Evolutionary conservation across 2,888 invertebrate species (phyloP).

Genomic region (Odontocerum albicorne): DNA sequence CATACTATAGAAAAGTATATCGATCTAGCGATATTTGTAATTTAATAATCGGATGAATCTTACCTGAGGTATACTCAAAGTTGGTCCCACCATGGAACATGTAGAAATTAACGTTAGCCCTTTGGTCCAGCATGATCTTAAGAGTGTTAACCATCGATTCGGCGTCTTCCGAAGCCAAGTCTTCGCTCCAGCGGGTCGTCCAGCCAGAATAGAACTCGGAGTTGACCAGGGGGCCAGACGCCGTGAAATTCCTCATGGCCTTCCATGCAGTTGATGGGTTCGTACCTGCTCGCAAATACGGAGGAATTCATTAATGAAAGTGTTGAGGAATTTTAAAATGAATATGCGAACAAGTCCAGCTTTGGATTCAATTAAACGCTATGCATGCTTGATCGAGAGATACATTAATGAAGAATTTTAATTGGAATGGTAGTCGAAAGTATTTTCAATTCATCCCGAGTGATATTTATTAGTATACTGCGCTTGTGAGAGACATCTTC

Average conservation of each 20-base stretch:
- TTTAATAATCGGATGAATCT: no score
- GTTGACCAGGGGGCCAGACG: slow-evolving; percentile 82
- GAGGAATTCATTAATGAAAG: neutral
- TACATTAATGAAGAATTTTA: no score
- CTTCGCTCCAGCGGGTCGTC: slow-evolving; percentile 85
- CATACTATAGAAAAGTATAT: no score
- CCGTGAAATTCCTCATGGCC: slow-evolving; percentile 53
- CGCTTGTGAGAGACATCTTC: no score
- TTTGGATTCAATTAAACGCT: no score
- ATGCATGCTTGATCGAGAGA: no score
- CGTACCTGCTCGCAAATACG: neutral
- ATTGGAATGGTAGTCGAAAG: no score
- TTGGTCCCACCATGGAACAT: slow-evolving; percentile 93
- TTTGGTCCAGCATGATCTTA: slow-evolving; percentile 58
- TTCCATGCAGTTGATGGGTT: slow-evolving; percentile 49
- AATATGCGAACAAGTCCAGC: no score
- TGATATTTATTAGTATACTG: no score
- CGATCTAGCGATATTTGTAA: no score
- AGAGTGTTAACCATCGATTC: slow-evolving; percentile 55
- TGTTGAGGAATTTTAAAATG: no score
- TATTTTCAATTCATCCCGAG: no score
- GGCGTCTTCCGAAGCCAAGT: slow-evolving; percentile 58
- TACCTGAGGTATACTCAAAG: slow-evolving; percentile 71
- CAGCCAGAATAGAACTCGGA: slow-evolving; percentile 93
- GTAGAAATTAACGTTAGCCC: slow-evolving; percentile 78